phyloP scores from a whole-genome alignment of 53 echinoderm and acorn worm species.

The Henricia sp. region DNA sequence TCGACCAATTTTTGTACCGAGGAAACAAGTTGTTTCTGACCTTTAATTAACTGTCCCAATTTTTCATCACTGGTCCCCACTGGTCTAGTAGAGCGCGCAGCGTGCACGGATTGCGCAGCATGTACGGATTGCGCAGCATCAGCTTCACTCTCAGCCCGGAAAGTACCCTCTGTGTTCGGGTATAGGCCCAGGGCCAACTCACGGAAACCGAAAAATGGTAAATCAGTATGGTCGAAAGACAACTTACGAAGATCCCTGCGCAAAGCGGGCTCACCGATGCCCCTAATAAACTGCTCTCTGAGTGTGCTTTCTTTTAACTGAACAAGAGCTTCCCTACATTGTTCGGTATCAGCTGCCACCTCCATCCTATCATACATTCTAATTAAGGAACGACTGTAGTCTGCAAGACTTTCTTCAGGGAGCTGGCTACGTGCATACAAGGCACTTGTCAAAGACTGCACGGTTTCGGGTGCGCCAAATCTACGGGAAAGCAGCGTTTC shows the following conservation, averaged over 20 bases:
- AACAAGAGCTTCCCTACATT: neutral
- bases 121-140: neutral
- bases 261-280: neutral
- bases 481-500: conserved; percentile 7
- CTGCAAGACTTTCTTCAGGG: conserved; percentile 1
- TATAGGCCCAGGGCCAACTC: conserved; percentile 4
- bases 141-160: neutral
- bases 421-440: conserved; percentile 20
- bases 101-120: no score
- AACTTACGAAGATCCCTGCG: neutral
- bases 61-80: no score
- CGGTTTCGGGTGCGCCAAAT: conserved; percentile 21
- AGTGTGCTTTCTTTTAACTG: conserved; percentile 15
- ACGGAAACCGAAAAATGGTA: neutral
- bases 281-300: neutral
- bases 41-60: no score
- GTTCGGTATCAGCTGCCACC: neutral
- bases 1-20: no score
- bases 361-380: conserved; percentile 17
- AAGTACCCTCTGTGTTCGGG: neutral
- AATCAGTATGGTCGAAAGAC: neutral
- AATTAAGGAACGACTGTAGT: neutral
- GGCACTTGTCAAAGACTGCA: conserved; percentile 32
- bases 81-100: no score
- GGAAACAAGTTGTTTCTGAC: no score